Conservation (phyloP, 2,888 invertebrate species). For the Sinodicranocentrus sp. region DNA sequence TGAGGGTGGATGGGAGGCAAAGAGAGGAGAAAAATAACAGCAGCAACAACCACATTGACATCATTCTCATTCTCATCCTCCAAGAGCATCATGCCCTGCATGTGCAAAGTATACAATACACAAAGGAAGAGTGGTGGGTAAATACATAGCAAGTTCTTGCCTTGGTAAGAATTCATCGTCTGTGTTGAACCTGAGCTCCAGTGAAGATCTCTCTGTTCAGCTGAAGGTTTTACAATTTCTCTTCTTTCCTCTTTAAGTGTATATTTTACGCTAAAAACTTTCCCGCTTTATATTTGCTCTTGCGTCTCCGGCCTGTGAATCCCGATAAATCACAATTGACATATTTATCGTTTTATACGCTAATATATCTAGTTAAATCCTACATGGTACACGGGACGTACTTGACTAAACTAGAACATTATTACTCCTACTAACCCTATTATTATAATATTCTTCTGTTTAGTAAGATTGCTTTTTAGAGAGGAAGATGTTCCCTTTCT, state of each 20-base stretch:
- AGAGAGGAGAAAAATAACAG: constrained; percentile 12
- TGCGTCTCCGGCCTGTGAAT: constrained; percentile 57
- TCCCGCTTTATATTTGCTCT: constrained; percentile 35
- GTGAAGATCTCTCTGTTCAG: constrained; percentile 47
- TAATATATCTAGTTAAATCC: constrained; percentile 61
- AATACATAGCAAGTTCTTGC: constrained; percentile 31
- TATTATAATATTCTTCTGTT: constrained; percentile 27
- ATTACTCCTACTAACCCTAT: constrained; percentile 50
- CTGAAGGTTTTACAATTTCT: constrained; percentile 39
- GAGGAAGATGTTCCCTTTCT: background rate
- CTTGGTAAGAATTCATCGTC: constrained; percentile 51
- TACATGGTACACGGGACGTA: constrained; percentile 42
- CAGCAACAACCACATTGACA: constrained; percentile 26
- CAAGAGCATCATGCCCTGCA: no score
- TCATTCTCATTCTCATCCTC: constrained; percentile 5
- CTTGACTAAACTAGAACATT: constrained; percentile 65
- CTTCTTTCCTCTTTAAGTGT: constrained; percentile 23
- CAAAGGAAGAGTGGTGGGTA: background rate
- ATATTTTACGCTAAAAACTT: constrained; percentile 18
- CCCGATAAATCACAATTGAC: constrained; percentile 69
- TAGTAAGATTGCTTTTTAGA: background rate
- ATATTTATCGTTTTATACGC: constrained; percentile 67
- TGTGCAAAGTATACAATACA: no score
- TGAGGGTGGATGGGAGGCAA: background rate
- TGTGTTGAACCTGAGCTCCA: constrained; percentile 39